Conservation (phyloP, 2,888 invertebrate genomes). For the Desoria tigrina region DNA sequence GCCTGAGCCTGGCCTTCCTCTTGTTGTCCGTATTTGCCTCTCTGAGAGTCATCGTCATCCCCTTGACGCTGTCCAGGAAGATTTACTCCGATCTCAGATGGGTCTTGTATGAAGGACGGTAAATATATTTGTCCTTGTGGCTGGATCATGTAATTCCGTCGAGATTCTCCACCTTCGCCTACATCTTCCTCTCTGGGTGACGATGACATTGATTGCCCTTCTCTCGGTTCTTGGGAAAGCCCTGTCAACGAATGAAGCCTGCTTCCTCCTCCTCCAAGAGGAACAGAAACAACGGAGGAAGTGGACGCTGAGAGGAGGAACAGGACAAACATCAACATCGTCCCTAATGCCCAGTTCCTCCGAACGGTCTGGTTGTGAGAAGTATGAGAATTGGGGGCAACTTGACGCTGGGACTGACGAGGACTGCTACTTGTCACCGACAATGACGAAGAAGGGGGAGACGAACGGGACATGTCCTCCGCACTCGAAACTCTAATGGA, state of each 20-base stretch:
- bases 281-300: conserved; percentile 31
- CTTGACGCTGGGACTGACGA: background rate
- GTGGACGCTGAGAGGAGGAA: conserved; percentile 27
- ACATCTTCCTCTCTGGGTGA: background rate
- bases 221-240: background rate
- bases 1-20: too few species aligned
- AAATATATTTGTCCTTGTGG: conserved; percentile 31
- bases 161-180: conserved; percentile 1
- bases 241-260: background rate
- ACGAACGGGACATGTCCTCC: too few species aligned
- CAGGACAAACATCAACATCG: conserved; percentile 19
- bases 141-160: conserved; percentile 18
- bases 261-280: conserved; percentile 16
- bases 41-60: too few species aligned
- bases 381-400: too few species aligned
- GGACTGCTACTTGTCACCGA: background rate
- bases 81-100: too few species aligned
- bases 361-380: conserved; percentile 11
- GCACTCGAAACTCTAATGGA: background rate
- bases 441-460: too few species aligned
- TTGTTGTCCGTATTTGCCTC: too few species aligned
- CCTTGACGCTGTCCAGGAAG: too few species aligned
- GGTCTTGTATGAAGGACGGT: conserved; percentile 17
- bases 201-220: background rate
- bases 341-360: conserved; percentile 20